Conservation (phyloP, 2,888 invertebrate genomes). For the Rotaria macrura region DNA sequence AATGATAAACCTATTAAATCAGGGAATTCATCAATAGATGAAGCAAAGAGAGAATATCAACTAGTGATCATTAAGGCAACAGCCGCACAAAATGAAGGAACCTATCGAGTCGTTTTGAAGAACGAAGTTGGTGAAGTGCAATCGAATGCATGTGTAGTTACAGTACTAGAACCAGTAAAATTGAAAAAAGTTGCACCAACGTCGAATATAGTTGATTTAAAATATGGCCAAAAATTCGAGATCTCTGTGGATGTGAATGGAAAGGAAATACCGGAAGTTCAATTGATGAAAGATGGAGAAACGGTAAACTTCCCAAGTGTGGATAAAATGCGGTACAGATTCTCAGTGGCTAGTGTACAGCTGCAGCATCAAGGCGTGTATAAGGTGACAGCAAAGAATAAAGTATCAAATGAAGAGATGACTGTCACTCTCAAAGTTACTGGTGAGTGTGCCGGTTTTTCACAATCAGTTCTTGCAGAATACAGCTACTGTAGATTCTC, state of each 20-base stretch:
- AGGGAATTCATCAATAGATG: neutral
- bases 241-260: neutral
- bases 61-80: neutral
- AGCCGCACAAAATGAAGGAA: neutral
- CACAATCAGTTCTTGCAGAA: too few relatives aligned
- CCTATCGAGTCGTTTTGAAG: neutral
- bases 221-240: neutral
- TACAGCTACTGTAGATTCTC: too few relatives aligned
- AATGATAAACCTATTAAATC: neutral
- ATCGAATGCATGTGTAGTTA: neutral
- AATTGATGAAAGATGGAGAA: neutral
- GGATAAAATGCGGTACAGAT: neutral
- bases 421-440: too few relatives aligned
- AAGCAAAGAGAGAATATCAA: constrained; percentile 8
- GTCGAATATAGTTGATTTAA: neutral
- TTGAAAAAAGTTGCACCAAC: neutral
- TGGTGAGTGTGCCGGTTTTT: too few relatives aligned
- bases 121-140: neutral
- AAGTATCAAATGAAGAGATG: too few relatives aligned
- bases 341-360: neutral
- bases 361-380: neutral
- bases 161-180: neutral
- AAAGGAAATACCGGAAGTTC: neutral
- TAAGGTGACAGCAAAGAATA: too few relatives aligned
- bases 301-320: neutral